These are phyloP conservation scores for Myxocyprinus asiaticus DNA, from an alignment of 2,113 vertebrate species.

Conservation along the genomic window DNA sequence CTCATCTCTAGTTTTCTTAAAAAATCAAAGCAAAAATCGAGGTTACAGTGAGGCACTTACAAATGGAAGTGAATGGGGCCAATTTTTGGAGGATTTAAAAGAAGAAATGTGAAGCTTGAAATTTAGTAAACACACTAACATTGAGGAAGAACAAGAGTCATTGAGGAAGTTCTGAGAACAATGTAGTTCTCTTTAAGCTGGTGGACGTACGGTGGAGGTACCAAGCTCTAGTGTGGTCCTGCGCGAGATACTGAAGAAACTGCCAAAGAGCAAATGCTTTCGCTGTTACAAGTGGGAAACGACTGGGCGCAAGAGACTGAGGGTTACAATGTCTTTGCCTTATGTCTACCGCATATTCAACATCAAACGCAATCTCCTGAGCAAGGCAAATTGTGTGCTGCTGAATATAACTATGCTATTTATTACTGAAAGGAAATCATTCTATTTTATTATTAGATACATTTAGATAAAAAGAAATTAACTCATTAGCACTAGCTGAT, in stretches of 20 bases:
- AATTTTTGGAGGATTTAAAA: too few relatives aligned
- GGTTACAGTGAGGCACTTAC: too few relatives aligned
- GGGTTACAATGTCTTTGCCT: slow-evolving; percentile 68
- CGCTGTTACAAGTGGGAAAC: slow-evolving; percentile 44
- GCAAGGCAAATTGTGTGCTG: slow-evolving; percentile 69
- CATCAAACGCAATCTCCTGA: slow-evolving; percentile 62
- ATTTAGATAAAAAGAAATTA: too few relatives aligned
- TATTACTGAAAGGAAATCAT: too few relatives aligned
- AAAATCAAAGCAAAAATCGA: too few relatives aligned
- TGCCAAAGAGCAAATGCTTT: slow-evolving; percentile 57
- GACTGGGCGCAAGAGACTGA: slow-evolving; percentile 50
- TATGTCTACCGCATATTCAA: slow-evolving; percentile 70
- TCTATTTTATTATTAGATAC: too few relatives aligned
- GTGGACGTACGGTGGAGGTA: slow-evolving; percentile 2
- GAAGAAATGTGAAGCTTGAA: too few relatives aligned
- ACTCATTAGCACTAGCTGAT: too few relatives aligned
- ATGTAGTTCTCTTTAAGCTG: slow-evolving; percentile 38
- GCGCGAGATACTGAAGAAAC: slow-evolving; percentile 61
- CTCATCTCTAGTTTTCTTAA: too few relatives aligned
- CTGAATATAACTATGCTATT: background rate
- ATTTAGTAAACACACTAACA: too few relatives aligned
- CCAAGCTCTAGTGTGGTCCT: slow-evolving; percentile 56
- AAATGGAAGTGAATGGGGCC: too few relatives aligned
- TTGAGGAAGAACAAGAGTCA: too few relatives aligned
- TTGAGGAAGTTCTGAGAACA: background rate